phyloP scores from a whole-genome alignment of 2,888 invertebrate species.

The Apamea epomidion region DNA sequence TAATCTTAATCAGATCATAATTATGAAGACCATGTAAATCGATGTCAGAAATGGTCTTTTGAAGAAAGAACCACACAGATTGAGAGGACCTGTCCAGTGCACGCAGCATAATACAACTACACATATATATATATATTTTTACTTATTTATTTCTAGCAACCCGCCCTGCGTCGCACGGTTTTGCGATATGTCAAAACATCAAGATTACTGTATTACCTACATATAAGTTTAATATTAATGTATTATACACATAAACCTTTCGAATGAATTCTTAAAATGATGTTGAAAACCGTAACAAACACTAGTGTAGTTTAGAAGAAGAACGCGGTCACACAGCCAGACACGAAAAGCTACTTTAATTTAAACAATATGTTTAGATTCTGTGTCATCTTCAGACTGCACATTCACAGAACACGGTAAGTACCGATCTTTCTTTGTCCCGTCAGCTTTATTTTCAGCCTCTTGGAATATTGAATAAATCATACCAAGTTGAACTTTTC shows the following conservation, averaged over 20 bases:
- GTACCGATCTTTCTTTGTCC: constrained; percentile 23
- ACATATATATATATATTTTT: neutral
- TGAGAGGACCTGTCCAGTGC: too few relatives aligned
- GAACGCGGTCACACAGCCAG: neutral
- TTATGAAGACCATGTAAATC: too few relatives aligned
- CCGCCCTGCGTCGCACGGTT: neutral
- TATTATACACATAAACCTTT: neutral
- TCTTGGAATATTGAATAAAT: constrained; percentile 75
- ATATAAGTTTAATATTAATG: neutral
- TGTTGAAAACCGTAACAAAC: neutral
- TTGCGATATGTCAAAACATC: neutral
- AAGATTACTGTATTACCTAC: neutral
- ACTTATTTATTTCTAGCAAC: too few relatives aligned
- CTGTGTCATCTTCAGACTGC: neutral
- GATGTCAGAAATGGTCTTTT: too few relatives aligned
- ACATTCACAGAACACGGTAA: neutral
- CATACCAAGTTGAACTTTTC: constrained; percentile 73
- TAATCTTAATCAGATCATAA: too few relatives aligned
- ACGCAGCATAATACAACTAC: neutral
- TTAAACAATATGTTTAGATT: neutral
- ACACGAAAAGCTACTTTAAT: neutral
- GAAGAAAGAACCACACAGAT: too few relatives aligned
- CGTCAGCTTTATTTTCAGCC: constrained; percentile 67
- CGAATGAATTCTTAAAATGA: neutral
- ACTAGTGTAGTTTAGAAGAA: neutral